phyloP scores from a whole-genome alignment of 2,113 vertebrate species.

The Galemys pyrenaicus region DNA sequence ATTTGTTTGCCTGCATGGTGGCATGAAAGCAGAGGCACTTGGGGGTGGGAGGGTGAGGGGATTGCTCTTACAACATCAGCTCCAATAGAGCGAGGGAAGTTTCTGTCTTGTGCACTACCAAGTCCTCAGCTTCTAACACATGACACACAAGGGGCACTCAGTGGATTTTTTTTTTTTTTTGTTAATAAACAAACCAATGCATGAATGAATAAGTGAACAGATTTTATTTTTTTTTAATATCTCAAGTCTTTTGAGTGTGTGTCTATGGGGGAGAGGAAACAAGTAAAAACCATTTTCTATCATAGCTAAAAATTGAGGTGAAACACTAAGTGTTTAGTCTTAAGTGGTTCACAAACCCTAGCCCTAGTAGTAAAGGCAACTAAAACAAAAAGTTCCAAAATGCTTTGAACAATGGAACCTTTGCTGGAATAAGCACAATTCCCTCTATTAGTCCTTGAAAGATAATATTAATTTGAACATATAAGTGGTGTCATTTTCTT shows the following conservation, averaged over 20 bases:
- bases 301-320: conserved; percentile 23
- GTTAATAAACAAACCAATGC: conserved; percentile 4
- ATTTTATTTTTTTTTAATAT: neutral
- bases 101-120: neutral
- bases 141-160: neutral
- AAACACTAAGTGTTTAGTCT: neutral
- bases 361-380: neutral
- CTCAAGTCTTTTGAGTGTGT: conserved; percentile 7
- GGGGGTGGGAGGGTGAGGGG: too few species aligned
- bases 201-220: neutral
- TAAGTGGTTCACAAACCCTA: neutral
- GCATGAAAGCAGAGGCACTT: neutral
- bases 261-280: neutral
- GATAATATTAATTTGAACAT: conserved; percentile 44
- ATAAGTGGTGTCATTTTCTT: conserved; percentile 21
- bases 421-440: neutral
- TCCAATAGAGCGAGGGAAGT: neutral
- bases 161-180: neutral
- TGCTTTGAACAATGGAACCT: neutral
- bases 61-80: neutral
- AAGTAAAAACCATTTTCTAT: neutral
- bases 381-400: conserved; percentile 10
- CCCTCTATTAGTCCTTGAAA: neutral
- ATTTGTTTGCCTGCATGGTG: conserved; percentile 30
- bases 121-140: conserved; percentile 29